Percentiles rank a stretch among this genome's conserved stretches.
phyloP scores from a whole-genome alignment of 1,140 invertebrate genomes.

The Dendrolimus kikuchii region DNA sequence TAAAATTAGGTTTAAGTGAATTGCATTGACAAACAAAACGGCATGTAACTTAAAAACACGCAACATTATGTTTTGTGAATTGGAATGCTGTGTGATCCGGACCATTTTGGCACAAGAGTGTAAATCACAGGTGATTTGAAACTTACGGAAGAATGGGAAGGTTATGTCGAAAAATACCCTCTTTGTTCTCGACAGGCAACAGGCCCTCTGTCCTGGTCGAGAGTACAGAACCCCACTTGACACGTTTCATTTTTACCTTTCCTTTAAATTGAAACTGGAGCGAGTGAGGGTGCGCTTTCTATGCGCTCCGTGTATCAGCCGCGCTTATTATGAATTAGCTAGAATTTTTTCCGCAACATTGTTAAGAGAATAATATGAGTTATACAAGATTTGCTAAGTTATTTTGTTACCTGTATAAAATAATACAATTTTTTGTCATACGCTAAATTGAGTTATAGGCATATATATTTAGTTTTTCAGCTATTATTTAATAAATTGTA shows the following conservation, averaged over 20 bases:
- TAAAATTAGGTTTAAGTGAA: no score
- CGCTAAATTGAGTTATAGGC: no score
- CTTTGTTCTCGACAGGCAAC: constrained; percentile 56
- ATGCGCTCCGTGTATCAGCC: constrained; percentile 25
- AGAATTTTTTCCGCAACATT: constrained; percentile 22
- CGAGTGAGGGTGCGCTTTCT: constrained; percentile 24
- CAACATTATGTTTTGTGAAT: no score
- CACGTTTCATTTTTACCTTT: constrained; percentile 59
- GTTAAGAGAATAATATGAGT: neutral
- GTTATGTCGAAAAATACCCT: constrained; percentile 34
- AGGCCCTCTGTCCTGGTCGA: constrained; percentile 33
- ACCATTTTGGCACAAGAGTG: constrained; percentile 15
- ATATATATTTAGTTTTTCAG: no score
- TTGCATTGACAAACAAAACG: no score
- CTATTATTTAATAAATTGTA: neutral
- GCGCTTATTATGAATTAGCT: constrained; percentile 27
- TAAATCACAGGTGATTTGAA: constrained; percentile 35
- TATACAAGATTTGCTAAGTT: no score
- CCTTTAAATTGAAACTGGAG: constrained; percentile 47
- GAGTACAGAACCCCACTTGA: constrained; percentile 58
- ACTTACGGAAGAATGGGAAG: constrained; percentile 31
- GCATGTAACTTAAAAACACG: no score
- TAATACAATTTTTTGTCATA: no score
- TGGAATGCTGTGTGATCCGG: constrained; percentile 10
- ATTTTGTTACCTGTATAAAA: no score